Base-by-base conservation (phyloP, 2,113 vertebrate species). In the Rynchops niger region DNA sequence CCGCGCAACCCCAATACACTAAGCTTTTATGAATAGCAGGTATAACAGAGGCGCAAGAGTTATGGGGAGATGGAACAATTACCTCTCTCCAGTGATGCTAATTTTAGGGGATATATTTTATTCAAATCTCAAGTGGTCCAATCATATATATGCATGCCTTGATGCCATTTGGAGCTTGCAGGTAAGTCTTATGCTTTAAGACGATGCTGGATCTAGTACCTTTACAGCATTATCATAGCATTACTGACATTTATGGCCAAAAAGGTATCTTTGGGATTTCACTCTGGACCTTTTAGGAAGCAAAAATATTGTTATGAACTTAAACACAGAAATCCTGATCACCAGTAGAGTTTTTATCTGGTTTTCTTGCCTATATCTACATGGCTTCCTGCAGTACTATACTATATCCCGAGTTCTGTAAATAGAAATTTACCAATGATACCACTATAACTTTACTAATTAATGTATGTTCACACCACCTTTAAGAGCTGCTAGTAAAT, bases 401-500 rank as follows among this genome's bases (percentile, higher is more conserved):
- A 58, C 52, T 62, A 49, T n/a, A 79, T 76, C 6, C 26, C 8
- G 25, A 58, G 17, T 71, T 89, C 93, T 85, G 56, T 78, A 96
- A 85, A 95, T 43, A 78, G 63, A 82, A 85, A 87, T 82, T 82
- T 79, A 85, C 58, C 15, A 20, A 34, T 85, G 80, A 86, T 73
- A 45, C 36, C 70, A 81, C 47, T 5, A 4, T 56, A 77, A 49
- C 47, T 89, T 89, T 93, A 32, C 10, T 88, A 96, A 96, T 90
- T 92, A 91, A 82, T 85, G 80, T 77, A 70, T 52, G 56, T 73
- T 92, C 63, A 79, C 58, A 71, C 22, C 73, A 67, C 72, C 50
- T 94, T 88, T 63, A 93, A 78, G 49, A 91, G 36, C 71, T 95
- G 43, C 56, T 84, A 95, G 93, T 96, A 95, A 96, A 97, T 96